Base-by-base conservation (phyloP, 2,797 vertebrate genomes). In the Serranus cabrilla region DNA sequence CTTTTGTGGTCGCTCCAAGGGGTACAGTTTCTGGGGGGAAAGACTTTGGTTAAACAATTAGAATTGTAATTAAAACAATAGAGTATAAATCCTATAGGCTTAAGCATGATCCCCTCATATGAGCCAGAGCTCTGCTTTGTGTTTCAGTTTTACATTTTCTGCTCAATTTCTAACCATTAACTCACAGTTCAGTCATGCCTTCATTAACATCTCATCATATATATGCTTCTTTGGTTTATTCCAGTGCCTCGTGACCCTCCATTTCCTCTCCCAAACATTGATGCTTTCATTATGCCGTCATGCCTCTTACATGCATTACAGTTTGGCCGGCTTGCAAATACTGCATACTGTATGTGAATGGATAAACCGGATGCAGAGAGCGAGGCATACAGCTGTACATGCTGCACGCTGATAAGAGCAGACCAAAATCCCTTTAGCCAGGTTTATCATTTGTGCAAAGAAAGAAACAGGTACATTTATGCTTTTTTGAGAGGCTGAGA, bases 371-470 rank as follows among this genome's bases (percentile, higher is more conserved):
- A 40, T 27, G 63, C 57, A 60, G 43, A 46, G 46, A 55, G 68
- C 1, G 10, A 54, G 57, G 31, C 63, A 59, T 71, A 50, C 52
- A 39, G 70, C 64, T 10, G 7, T 63, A 55, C 21, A 37, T 71
- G 80, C 51, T 67, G 47, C 42, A 58, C 54, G 73, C 62, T 61
- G 77, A 83, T 81, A 72, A 83, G 67, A 79, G 62, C 20, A 20
- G 17, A 69, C 14, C 11, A 55, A 63, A 83, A 77, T 75, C 34
- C 40, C 34, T 71, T 81, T 9, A 62, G 23, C 43, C 59, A 63
- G 62, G 40, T 83, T 74, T 60, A 3, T 62, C 20, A 71, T 81
- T 60, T 69, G 23, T 66, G 16, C 63, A 76, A n/a, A 42, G 79
- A 71, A 54, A 50, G n/a, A 51, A 62, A 67, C 42, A 57, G 40